phyloP scores from a whole-genome alignment of 1,140 invertebrate genomes.

The Camponotus vicinus region DNA sequence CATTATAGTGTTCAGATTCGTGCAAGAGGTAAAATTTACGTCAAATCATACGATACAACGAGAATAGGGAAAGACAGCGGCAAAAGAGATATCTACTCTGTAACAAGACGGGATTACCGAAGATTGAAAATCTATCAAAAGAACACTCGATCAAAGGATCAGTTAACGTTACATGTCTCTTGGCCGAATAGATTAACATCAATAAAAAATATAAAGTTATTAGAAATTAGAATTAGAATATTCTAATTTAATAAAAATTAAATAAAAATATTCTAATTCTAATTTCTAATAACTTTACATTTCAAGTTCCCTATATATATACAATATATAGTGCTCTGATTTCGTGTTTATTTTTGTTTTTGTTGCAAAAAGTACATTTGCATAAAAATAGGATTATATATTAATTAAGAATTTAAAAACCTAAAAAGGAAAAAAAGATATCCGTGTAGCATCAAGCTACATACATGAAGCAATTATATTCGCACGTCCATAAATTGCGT shows the following conservation, averaged over 20 bases:
- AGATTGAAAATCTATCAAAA: slow-evolving; percentile 41
- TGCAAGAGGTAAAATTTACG: slow-evolving; percentile 28
- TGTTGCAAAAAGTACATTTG: background rate
- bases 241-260: background rate
- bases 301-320: background rate
- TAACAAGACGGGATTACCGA: slow-evolving; percentile 24
- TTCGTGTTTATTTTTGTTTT: background rate
- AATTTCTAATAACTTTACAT: background rate
- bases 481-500: background rate
- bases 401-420: slow-evolving; percentile 8
- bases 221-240: no score
- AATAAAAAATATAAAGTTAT: no score
- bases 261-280: background rate
- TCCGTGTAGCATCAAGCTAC: background rate
- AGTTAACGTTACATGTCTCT: background rate
- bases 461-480: background rate
- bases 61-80: background rate
- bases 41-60: background rate
- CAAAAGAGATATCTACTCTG: slow-evolving; percentile 7
- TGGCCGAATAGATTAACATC: background rate
- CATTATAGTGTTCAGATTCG: slow-evolving; percentile 8
- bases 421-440: no score
- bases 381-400: background rate
- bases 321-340: background rate
- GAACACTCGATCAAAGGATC: slow-evolving; percentile 9